Conservation (phyloP, 2,888 invertebrate genomes). For the Chalcis sispes region DNA sequence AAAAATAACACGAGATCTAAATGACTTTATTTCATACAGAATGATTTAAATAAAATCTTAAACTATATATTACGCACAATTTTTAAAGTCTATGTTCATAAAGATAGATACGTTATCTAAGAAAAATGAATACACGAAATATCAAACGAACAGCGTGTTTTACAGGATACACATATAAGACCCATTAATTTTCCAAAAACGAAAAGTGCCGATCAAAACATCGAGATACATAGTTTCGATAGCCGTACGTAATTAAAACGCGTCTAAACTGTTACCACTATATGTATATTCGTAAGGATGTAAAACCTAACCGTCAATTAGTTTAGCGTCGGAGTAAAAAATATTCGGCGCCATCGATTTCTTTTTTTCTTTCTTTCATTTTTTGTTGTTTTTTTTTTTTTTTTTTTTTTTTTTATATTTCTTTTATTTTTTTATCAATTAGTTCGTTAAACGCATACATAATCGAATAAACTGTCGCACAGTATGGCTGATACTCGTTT, state of each 20-base stretch:
- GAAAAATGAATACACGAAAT: background rate
- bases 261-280: slow-evolving; percentile 5
- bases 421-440: too few relatives aligned
- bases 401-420: too few relatives aligned
- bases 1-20: too few relatives aligned
- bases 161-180: slow-evolving; percentile 8
- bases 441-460: background rate
- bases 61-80: too few relatives aligned
- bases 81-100: background rate
- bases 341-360: slow-evolving; percentile 38
- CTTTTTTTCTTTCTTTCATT: background rate
- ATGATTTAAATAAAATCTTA: too few relatives aligned
- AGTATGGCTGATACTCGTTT: background rate
- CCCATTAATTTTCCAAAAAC: slow-evolving; percentile 32
- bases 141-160: too few relatives aligned
- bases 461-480: background rate
- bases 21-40: too few relatives aligned
- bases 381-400: too few relatives aligned
- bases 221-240: slow-evolving; percentile 38
- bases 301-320: slow-evolving; percentile 38
- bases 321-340: slow-evolving; percentile 17
- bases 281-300: background rate
- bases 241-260: slow-evolving; percentile 44
- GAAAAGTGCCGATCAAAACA: slow-evolving; percentile 36
- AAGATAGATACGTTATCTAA: slow-evolving; percentile 31